These are phyloP conservation scores for Bufo bufo DNA, from an alignment of 2,113 vertebrate genomes.

Conservation along the genomic window DNA sequence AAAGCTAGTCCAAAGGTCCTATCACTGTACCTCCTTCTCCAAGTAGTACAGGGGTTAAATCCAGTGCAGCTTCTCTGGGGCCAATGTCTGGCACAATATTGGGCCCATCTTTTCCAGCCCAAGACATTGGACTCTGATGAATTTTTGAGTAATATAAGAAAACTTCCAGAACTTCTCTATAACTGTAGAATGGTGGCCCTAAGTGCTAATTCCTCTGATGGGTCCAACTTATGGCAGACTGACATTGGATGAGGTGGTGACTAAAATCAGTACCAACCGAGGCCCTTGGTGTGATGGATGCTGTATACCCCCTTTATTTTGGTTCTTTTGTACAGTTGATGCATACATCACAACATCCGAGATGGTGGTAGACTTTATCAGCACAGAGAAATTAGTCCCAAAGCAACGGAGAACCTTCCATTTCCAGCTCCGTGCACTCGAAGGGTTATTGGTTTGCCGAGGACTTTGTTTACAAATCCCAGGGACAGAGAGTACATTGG, in stretches of 20 bases:
- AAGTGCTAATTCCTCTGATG: neutral
- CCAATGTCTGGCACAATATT: too few species aligned
- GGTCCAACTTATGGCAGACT: neutral
- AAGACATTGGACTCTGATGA: too few species aligned
- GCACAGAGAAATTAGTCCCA: neutral
- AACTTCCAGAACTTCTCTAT: too few species aligned
- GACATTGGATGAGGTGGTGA: neutral
- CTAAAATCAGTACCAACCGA: neutral
- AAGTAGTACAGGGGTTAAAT: too few species aligned
- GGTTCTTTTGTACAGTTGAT: neutral
- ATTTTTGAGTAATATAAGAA: too few species aligned
- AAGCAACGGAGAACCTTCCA: neutral
- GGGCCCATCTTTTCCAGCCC: too few species aligned
- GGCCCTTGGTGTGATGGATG: neutral
- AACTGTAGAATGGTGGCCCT: neutral
- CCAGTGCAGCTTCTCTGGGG: too few species aligned
- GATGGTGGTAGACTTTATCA: neutral
- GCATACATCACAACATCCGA: neutral
- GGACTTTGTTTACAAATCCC: slow-evolving; percentile 46
- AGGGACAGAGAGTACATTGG: slow-evolving; percentile 13
- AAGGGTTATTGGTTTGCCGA: slow-evolving; percentile 13
- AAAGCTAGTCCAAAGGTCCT: too few species aligned
- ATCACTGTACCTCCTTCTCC: too few species aligned
- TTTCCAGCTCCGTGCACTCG: neutral
- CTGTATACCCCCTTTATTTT: neutral